Evolutionary conservation across 1,140 invertebrate genomes (phyloP).

Genomic region (Thalassaphorura encarpata): DNA sequence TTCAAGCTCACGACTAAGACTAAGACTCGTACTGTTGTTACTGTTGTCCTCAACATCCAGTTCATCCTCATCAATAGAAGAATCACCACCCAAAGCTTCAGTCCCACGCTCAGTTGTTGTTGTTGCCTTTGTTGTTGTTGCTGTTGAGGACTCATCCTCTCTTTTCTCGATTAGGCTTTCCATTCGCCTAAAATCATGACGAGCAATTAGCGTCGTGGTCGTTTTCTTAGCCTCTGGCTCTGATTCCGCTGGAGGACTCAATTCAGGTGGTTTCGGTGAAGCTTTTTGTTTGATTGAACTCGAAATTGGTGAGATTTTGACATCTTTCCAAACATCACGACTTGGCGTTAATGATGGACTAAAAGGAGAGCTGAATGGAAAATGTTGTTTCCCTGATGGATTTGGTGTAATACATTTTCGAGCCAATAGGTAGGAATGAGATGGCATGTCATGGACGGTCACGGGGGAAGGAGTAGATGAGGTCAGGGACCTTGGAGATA

Average conservation of each 20-base stretch:
- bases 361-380: constrained; percentile 14
- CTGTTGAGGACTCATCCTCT: constrained; percentile 11
- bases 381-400: constrained; percentile 1
- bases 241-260: too few species aligned
- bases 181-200: constrained; percentile 28
- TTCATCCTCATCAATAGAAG: neutral
- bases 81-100: neutral
- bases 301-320: neutral
- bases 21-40: neutral
- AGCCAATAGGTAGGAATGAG: neutral
- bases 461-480: constrained; percentile 32
- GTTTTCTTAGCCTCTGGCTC: neutral
- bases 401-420: constrained; percentile 23
- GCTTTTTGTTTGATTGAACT: neutral
- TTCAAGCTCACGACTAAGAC: neutral
- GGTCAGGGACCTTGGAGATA: constrained; percentile 27
- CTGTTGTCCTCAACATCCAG: neutral
- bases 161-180: constrained; percentile 30
- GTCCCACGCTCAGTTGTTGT: neutral
- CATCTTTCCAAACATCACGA: constrained; percentile 9
- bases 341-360: constrained; percentile 13
- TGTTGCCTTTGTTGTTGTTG: neutral
- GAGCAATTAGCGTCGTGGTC: constrained; percentile 1
- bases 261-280: neutral
- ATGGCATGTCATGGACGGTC: constrained; percentile 19